Evolutionary conservation across 2,888 invertebrate species (phyloP), one percentile per base, ranked within the genome.

Genomic region (Elegia similella): DNA sequence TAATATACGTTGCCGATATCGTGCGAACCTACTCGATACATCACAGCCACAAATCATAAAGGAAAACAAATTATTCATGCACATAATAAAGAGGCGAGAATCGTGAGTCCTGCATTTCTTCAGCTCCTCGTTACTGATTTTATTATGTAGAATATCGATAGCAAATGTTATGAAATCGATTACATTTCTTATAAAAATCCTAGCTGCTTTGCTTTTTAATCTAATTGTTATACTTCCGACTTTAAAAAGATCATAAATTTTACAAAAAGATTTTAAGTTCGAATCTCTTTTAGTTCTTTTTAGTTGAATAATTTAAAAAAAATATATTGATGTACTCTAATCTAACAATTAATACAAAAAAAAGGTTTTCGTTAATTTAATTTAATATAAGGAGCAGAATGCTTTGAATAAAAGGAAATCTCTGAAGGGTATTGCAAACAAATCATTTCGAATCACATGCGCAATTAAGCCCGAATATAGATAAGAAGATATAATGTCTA

Each of bases 11-110:
- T 42, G 30, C 70, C 76, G 75, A 76, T 75, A 80, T 82, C 80
- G 80, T 82, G 81, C 73, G 80, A 79, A 81, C 80, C 75, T 69
- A 71, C 75, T 70, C 77, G 67, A 56, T 56, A 42, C 76, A 88
- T 86, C 83, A 82, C 16, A 84, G 82, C 38, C 68, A 87, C 87
- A 88, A 88, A 88, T 88, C 82, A 86, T 72, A 85, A 88, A 88
- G 87, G 78, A 12, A 74, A 76, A 78, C 86, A 85, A 82, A 89
- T 90, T 90, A 90, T 89, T 86, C 88, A 90, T 90, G 90, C 89
- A 85, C 90, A 90, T 89, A 87, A 73, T 87, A 89, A 90, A 76
- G 74, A 80, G 77, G 68, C 67, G 61, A 62, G 75, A 80, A 82
- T 88, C 88, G 87, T 87, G 88, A 82, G 71, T 69, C 73, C 75